Conservation (phyloP, 2,113 vertebrate species). For the Elephas maximus region DNA sequence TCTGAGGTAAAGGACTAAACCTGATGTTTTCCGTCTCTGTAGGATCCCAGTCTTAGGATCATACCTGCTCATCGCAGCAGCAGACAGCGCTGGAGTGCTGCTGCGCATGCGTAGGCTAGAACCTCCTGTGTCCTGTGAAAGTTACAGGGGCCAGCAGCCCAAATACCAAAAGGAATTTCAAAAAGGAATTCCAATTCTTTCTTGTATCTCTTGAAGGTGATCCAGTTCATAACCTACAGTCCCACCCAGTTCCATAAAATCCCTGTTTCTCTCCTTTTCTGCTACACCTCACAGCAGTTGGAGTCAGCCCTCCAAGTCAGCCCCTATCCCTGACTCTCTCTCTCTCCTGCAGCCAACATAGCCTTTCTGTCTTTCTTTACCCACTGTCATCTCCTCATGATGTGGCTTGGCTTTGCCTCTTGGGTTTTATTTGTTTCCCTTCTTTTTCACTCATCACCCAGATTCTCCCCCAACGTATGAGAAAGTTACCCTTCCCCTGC, state of each 20-base stretch:
- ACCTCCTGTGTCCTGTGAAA: not conserved
- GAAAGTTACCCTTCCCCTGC: not conserved
- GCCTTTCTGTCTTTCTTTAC: not conserved
- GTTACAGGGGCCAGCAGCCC: not conserved
- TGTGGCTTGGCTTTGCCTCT: not conserved
- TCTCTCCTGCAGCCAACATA: not conserved
- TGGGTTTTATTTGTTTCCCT: not conserved
- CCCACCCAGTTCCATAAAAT: not conserved
- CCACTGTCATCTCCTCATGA: not conserved
- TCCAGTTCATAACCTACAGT: not conserved
- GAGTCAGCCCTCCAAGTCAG: not conserved
- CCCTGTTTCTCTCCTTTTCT: not conserved
- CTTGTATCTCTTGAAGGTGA: not conserved
- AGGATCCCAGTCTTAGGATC: not conserved
- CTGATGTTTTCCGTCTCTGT: not conserved
- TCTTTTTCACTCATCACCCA: conserved; percentile 1
- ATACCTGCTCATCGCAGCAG: too few species aligned
- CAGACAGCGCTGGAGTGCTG: too few species aligned
- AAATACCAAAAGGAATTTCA: not conserved
- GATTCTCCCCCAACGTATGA: not conserved
- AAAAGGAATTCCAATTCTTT: not conserved
- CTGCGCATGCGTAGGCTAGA: too few species aligned
- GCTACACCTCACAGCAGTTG: too few species aligned
- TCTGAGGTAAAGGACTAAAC: not conserved
- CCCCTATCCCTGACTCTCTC: not conserved